These are phyloP conservation scores for Cynocephalus volans DNA, from an alignment of 2,113 vertebrate genomes.

Conservation along the genomic window DNA sequence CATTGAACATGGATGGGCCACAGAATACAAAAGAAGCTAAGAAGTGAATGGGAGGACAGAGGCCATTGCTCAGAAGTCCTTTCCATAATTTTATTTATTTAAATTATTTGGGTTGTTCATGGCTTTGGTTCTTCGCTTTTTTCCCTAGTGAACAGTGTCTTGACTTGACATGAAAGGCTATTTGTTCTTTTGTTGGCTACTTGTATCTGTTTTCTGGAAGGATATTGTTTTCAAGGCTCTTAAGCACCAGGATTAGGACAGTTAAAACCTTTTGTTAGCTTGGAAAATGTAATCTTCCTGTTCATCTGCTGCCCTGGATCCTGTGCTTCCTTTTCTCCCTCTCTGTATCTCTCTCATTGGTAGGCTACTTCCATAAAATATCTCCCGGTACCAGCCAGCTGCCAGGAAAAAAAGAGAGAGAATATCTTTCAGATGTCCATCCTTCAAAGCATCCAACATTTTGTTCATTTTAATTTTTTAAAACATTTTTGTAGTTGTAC, in stretches of 20 bases:
- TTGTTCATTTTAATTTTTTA: slow-evolving; percentile 3
- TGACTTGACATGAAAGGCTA: neutral
- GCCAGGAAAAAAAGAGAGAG: no score
- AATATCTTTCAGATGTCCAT: neutral
- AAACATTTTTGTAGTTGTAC: neutral
- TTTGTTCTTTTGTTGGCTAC: neutral
- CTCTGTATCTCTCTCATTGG: neutral
- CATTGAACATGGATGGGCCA: neutral
- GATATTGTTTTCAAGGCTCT: slow-evolving; percentile 56
- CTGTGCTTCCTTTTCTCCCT: neutral
- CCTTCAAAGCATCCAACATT: neutral
- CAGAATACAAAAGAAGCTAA: neutral
- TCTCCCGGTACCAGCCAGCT: no score
- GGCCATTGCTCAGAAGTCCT: neutral
- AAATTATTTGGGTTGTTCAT: neutral
- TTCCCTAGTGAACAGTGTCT: neutral
- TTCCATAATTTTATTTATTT: neutral
- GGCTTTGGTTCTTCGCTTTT: neutral
- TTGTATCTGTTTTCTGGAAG: slow-evolving; percentile 12
- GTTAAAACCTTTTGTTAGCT: slow-evolving; percentile 58
- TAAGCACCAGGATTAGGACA: slow-evolving; percentile 65
- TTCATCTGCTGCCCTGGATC: neutral
- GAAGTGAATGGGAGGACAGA: neutral
- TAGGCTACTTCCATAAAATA: no score
- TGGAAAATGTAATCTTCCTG: slow-evolving; percentile 53